These are phyloP conservation scores for Seriola quinqueradiata DNA, from an alignment of 2,113 vertebrate genomes.

Conservation along the genomic window DNA sequence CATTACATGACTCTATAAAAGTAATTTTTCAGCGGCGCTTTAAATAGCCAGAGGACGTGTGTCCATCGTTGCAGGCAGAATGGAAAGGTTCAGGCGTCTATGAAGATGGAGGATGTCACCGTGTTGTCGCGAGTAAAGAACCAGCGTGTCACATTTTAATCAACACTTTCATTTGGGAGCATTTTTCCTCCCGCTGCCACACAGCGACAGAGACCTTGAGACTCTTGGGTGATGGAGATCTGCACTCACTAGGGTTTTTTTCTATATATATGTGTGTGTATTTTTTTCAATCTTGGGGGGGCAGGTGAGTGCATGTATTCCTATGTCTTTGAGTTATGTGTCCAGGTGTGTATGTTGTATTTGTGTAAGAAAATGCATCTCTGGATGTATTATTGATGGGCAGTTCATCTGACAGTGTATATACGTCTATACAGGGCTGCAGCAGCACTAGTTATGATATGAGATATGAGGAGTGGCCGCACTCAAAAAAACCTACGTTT, in stretches of 20 bases:
- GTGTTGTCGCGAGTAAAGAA: constrained; percentile 64
- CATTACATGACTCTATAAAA: constrained; percentile 14
- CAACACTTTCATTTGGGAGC: constrained; percentile 79
- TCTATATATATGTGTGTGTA: not conserved
- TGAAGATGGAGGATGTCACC: constrained; percentile 75
- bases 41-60: constrained; percentile 61
- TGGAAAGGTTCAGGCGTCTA: constrained; percentile 44
- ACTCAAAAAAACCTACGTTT: not conserved
- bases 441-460: constrained; percentile 2
- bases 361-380: constrained; percentile 17
- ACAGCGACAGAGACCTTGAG: constrained; percentile 79
- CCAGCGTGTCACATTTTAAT: constrained; percentile 81
- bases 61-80: constrained; percentile 60
- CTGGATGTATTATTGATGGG: not conserved
- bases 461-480: not conserved
- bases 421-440: not conserved
- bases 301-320: constrained; percentile 4
- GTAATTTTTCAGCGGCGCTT: constrained; percentile 59
- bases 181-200: constrained; percentile 72
- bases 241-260: constrained; percentile 30
- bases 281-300: too few species aligned
- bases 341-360: constrained; percentile 18
- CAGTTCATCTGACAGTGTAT: not conserved
- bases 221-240: constrained; percentile 76
- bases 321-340: not conserved